These are phyloP conservation scores for Pao palembangensis DNA, from an alignment of 2,113 vertebrate species.

Conservation along the genomic window DNA sequence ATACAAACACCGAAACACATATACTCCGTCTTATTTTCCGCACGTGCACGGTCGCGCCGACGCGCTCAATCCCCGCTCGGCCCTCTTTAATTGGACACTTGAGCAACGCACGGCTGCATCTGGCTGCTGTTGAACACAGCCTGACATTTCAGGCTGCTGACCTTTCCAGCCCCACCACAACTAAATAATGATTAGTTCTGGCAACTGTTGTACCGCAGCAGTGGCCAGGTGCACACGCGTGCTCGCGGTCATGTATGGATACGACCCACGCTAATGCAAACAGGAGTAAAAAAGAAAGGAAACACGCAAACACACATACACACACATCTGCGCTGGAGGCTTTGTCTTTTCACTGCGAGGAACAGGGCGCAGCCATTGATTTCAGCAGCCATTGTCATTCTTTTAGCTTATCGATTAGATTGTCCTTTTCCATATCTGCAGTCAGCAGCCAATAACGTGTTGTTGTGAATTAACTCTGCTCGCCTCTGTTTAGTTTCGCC, in stretches of 20 bases:
- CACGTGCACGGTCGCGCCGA: conserved; percentile 22
- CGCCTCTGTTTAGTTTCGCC: conserved; percentile 78
- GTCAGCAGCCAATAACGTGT: conserved; percentile 84
- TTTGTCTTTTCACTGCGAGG: conserved; percentile 82
- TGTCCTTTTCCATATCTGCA: conserved; percentile 95
- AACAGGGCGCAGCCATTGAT: conserved; percentile 93
- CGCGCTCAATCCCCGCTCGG: conserved; percentile 65
- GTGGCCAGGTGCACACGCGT: conserved; percentile 50
- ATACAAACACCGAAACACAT: not conserved
- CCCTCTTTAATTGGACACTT: conserved; percentile 96
- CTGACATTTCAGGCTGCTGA: conserved; percentile 99
- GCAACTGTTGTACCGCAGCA: conserved; percentile 92
- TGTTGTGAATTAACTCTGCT: conserved; percentile 93
- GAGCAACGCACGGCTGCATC: conserved; percentile 81
- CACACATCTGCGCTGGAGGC: conserved; percentile 82
- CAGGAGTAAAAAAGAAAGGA: conserved; percentile 23
- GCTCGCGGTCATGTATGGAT: conserved; percentile 4
- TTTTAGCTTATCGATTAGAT: conserved; percentile 88
- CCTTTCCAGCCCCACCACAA: conserved; percentile 92
- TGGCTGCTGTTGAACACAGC: conserved; percentile 88
- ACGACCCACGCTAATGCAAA: conserved; percentile 27
- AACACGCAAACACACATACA: conserved; percentile 25
- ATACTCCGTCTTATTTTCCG: conserved; percentile 11
- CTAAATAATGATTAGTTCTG: conserved; percentile 96
- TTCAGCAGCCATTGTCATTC: conserved; percentile 87